phyloP scores from a whole-genome alignment of 2,888 invertebrate species.

The Artemia sinica region DNA sequence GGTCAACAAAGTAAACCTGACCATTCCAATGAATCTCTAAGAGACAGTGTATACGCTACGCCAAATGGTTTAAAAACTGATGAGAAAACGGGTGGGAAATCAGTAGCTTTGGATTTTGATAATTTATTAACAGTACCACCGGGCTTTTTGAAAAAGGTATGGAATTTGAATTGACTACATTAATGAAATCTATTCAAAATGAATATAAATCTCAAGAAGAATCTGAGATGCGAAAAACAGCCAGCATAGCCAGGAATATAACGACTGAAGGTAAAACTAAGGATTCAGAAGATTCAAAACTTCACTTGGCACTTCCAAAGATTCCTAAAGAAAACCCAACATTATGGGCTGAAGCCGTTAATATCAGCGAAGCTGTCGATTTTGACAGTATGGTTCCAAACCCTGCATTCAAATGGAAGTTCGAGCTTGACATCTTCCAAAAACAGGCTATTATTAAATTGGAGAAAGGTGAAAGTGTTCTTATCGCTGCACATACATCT shows the following conservation, averaged over 20 bases:
- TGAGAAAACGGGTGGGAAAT: no score
- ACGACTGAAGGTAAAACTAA: no score
- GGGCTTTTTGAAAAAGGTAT: conserved; percentile 40
- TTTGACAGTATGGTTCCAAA: conserved; percentile 62
- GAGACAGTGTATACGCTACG: no score
- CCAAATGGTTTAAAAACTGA: no score
- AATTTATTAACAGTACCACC: conserved; percentile 45
- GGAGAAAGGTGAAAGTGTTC: conserved; percentile 84
- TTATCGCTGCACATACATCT: conserved; percentile 97
- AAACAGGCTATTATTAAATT: conserved; percentile 87
- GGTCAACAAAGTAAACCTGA: no score
- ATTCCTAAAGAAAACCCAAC: conserved; percentile 29
- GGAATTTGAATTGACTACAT: conserved; percentile 28
- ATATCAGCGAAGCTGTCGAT: conserved; percentile 57
- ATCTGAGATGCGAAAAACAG: no score
- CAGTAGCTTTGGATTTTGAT: no score
- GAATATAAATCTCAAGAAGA: conserved; percentile 5
- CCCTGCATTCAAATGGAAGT: conserved; percentile 67
- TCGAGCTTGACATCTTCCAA: conserved; percentile 90
- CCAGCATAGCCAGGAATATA: no score
- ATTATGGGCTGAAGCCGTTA: conserved; percentile 74
- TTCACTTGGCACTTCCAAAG: no score
- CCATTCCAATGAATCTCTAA: no score
- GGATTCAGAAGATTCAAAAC: no score
- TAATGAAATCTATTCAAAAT: conserved; percentile 27